phyloP scores from a whole-genome alignment of 2,113 vertebrate genomes.

The Phaetusa simplex region DNA sequence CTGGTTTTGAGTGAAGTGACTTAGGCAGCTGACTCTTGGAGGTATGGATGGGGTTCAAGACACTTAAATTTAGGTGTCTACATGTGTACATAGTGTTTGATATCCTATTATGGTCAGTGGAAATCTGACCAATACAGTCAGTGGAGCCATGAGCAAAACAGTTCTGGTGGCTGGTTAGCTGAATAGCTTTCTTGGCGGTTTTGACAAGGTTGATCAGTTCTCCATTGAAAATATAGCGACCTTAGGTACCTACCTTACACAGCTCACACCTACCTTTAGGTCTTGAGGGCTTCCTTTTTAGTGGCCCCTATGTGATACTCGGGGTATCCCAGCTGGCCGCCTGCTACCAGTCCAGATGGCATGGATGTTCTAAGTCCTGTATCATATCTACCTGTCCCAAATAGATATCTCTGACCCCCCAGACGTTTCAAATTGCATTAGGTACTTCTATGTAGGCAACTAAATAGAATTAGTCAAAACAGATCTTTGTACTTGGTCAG shows the following conservation, averaged over 20 bases:
- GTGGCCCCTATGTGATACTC: not conserved
- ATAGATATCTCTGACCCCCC: not conserved
- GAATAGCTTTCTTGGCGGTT: not conserved
- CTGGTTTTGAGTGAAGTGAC: not conserved
- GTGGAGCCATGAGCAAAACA: not conserved
- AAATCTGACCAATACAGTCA: not conserved
- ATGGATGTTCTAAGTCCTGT: not conserved
- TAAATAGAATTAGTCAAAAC: not conserved
- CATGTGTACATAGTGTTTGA: not conserved
- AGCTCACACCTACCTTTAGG: not conserved
- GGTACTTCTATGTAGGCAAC: not conserved
- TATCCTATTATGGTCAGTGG: not conserved
- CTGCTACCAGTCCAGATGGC: not conserved
- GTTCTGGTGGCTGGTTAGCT: not conserved
- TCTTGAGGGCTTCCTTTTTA: not conserved
- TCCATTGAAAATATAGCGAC: not conserved
- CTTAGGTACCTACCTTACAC: not conserved
- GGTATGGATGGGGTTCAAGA: not conserved
- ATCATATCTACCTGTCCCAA: not conserved
- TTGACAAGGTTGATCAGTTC: not conserved
- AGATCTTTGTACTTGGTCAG: not conserved
- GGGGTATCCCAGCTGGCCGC: not conserved
- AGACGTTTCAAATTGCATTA: not conserved
- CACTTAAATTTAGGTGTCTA: not conserved
- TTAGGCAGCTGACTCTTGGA: not conserved